A percentile compares a stretch with the other conserved stretches of the same genome.
phyloP scores from a whole-genome alignment of 2,888 invertebrate species.

The Malthinus seriepunctatus region DNA sequence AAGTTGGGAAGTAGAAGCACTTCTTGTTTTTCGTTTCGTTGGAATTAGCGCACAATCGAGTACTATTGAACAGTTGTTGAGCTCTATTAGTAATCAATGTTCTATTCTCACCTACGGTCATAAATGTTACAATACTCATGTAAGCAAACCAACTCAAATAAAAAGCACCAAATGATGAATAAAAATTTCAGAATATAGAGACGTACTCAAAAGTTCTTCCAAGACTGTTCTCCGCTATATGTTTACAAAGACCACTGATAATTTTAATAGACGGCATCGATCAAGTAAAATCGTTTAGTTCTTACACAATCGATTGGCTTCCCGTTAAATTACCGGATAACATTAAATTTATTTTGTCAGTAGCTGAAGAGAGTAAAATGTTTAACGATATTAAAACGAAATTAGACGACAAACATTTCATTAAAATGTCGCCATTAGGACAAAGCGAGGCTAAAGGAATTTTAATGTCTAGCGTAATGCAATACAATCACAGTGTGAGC shows the following conservation, averaged over 20 bases:
- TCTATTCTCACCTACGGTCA: constrained; percentile 71
- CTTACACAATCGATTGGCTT: constrained; percentile 73
- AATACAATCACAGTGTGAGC: constrained; percentile 64
- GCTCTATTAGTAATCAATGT: constrained; percentile 76
- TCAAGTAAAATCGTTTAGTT: constrained; percentile 61
- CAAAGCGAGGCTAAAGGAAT: constrained; percentile 59
- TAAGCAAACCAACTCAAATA: constrained; percentile 48
- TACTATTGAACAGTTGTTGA: constrained; percentile 71
- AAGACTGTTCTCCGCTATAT: constrained; percentile 58
- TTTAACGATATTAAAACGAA: constrained; percentile 50
- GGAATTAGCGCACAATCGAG: constrained; percentile 68
- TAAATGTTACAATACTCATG: constrained; percentile 65
- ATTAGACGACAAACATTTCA: constrained; percentile 46
- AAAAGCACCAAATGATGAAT: no score
- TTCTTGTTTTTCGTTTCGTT: constrained; percentile 61
- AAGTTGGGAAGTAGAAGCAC: constrained; percentile 65
- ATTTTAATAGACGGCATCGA: constrained; percentile 80
- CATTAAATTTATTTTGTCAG: constrained; percentile 76
- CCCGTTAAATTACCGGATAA: constrained; percentile 73
- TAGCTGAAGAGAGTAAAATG: constrained; percentile 61
- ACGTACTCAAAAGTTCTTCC: constrained; percentile 68
- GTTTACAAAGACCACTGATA: constrained; percentile 64
- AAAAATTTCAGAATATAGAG: constrained; percentile 65
- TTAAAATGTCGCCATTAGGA: constrained; percentile 58
- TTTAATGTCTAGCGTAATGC: constrained; percentile 60